These are phyloP conservation scores for Irena cyanogastra DNA, from an alignment of 2,113 vertebrate species.

Conservation along the genomic window DNA sequence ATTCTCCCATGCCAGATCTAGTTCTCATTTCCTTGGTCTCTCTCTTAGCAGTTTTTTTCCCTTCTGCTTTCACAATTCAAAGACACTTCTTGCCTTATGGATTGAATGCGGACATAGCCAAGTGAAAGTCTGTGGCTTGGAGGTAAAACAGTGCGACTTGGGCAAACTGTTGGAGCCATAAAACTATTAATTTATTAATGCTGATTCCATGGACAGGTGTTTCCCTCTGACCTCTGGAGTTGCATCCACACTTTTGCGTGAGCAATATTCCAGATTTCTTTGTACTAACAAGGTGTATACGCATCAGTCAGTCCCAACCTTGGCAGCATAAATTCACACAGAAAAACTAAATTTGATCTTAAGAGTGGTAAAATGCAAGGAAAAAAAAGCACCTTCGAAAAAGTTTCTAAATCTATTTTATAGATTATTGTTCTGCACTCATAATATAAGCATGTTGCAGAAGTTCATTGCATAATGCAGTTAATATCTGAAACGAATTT, in stretches of 20 bases:
- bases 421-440: neutral
- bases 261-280: neutral
- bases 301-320: neutral
- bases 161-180: neutral
- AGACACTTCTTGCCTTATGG: neutral
- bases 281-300: neutral
- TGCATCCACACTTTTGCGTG: neutral
- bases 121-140: neutral
- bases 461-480: neutral
- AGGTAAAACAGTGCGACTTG: neutral
- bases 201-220: neutral
- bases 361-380: neutral
- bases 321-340: neutral
- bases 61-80: neutral
- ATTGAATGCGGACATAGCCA: neutral
- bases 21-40: neutral
- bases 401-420: neutral
- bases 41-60: neutral
- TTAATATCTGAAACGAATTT: neutral
- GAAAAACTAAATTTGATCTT: neutral
- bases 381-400: neutral
- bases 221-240: neutral
- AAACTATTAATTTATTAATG: neutral
- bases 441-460: neutral
- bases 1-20: neutral